Percentiles rank a stretch among this genome's conserved stretches.
phyloP scores from a whole-genome alignment of 30 jellyfish, hydroid and myxozoan genomes.

The Hydractinia symbiolongicarpus region DNA sequence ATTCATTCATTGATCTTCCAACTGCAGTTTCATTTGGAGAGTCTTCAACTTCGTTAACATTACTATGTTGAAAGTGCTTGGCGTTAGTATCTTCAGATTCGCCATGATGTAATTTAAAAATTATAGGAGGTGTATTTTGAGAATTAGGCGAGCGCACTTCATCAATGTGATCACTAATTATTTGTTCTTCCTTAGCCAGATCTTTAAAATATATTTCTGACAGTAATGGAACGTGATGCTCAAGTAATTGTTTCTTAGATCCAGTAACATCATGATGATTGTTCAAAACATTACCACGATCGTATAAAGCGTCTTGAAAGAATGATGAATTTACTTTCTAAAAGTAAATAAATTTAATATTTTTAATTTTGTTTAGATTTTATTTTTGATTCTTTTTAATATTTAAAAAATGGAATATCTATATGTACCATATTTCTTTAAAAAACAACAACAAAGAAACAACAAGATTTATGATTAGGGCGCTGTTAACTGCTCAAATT shows the following conservation, averaged over 20 bases:
- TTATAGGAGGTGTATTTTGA: not conserved
- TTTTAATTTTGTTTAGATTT: no score
- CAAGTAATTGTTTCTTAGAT: not conserved
- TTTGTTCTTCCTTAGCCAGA: not conserved
- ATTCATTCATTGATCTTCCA: conserved; percentile 3
- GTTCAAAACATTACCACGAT: conserved; percentile 15
- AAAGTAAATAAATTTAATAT: not conserved
- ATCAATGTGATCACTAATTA: not conserved
- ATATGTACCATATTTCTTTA: no score
- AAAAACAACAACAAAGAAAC: no score
- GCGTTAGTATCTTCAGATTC: not conserved
- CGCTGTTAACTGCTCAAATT: no score
- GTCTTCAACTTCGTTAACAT: not conserved
- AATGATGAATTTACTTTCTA: not conserved
- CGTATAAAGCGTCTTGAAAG: conserved; percentile 26
- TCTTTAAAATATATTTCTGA: no score
- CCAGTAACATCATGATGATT: not conserved
- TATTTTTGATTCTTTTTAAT: no score
- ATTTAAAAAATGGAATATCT: no score
- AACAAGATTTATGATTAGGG: no score
- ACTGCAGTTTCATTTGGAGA: not conserved
- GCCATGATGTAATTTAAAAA: not conserved
- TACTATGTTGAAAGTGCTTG: not conserved
- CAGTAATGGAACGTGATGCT: not conserved
- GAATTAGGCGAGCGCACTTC: not conserved